Percentiles rank a stretch among this genome's conserved stretches.
These are phyloP conservation scores for Orycteropus afer DNA, from an alignment of 2,113 vertebrate genomes.

Conservation along the genomic window DNA sequence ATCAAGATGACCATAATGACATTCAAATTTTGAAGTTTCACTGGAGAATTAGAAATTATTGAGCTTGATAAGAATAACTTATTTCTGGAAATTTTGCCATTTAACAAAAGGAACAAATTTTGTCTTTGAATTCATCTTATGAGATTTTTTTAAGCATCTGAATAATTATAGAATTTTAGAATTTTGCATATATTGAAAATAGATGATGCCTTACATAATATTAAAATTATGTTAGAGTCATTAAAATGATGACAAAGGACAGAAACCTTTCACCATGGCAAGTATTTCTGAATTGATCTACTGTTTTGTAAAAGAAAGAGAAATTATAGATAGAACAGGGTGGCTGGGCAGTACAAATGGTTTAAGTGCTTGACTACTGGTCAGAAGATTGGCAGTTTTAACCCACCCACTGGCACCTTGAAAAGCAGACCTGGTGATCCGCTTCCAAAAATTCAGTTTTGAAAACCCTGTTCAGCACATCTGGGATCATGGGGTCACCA, in stretches of 20 bases:
- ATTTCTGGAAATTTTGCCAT: background rate
- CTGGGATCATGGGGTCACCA: too few species aligned
- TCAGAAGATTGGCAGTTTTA: too few species aligned
- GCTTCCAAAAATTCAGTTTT: too few species aligned
- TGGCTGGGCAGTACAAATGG: too few species aligned
- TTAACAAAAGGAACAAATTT: background rate
- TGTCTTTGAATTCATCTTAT: background rate
- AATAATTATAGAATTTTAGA: background rate
- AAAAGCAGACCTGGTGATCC: too few species aligned
- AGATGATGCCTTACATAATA: background rate
- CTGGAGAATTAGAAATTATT: background rate
- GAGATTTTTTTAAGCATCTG: background rate
- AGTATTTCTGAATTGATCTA: background rate
- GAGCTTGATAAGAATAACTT: background rate
- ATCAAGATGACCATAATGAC: background rate
- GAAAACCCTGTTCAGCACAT: too few species aligned
- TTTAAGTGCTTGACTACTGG: too few species aligned
- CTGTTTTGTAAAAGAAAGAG: background rate
- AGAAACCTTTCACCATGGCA: background rate
- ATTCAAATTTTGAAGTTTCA: constrained; percentile 27
- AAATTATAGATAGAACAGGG: background rate
- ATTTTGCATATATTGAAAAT: background rate
- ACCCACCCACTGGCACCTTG: too few species aligned
- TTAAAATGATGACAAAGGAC: background rate
- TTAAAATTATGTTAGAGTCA: background rate